phyloP scores from a whole-genome alignment of 2,113 vertebrate species.

The Equus przewalskii region DNA sequence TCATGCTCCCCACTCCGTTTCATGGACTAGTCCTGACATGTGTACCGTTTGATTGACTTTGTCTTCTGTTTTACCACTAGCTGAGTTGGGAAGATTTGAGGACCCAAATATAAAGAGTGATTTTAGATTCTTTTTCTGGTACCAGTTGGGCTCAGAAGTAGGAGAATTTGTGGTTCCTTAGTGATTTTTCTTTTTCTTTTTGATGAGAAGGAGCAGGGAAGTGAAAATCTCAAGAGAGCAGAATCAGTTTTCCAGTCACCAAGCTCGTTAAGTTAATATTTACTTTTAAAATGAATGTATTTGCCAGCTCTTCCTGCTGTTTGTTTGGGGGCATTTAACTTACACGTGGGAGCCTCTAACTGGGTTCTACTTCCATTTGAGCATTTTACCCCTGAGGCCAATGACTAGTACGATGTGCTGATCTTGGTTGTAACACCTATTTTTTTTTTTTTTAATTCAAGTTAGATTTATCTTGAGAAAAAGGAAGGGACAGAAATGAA shows the following conservation, averaged over 20 bases:
- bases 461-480: neutral
- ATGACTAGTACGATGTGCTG: neutral
- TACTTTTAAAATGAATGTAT: slow-evolving; percentile 77
- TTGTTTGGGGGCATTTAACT: slow-evolving; percentile 65
- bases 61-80: neutral
- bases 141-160: neutral
- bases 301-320: slow-evolving; percentile 72
- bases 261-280: slow-evolving; percentile 80
- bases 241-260: slow-evolving; percentile 64
- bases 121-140: slow-evolving; percentile 29
- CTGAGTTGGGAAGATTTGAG: neutral
- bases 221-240: slow-evolving; percentile 63
- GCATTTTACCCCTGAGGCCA: neutral
- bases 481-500: slow-evolving; percentile 41
- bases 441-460: neutral
- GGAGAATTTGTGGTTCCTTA: neutral
- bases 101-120: neutral
- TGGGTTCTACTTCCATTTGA: neutral
- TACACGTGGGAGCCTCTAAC: neutral
- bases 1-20: neutral
- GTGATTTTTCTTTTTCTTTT: neutral
- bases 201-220: slow-evolving; percentile 48
- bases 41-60: neutral
- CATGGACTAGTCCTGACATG: neutral
- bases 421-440: neutral